Percentiles rank a stretch among this genome's conserved stretches.
Evolutionary conservation across 2,113 vertebrate species (phyloP).

Genomic region (Artemisiospiza belli): DNA sequence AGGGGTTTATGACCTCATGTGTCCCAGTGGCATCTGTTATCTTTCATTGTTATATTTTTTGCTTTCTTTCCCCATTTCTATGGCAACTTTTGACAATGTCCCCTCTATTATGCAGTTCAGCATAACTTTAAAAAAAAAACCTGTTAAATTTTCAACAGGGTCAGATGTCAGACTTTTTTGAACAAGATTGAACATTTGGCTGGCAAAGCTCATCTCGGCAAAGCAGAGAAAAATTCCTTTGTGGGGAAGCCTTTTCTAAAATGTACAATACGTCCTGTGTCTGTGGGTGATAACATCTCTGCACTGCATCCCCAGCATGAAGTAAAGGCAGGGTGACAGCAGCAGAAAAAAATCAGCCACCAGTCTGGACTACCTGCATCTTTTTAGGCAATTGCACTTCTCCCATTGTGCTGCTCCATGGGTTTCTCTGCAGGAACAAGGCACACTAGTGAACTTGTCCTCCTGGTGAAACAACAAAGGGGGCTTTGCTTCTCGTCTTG

Average conservation of each 20-base stretch:
- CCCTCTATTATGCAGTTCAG: background rate
- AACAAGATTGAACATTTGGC: background rate
- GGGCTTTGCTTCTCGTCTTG: background rate
- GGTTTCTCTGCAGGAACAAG: background rate
- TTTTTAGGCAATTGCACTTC: background rate
- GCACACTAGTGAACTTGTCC: background rate
- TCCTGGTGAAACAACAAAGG: background rate
- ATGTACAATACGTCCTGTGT: background rate
- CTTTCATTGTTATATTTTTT: background rate
- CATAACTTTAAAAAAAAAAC: background rate
- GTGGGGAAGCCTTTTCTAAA: background rate
- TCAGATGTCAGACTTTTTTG: conserved; percentile 22
- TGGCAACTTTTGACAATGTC: background rate
- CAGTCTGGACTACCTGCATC: background rate
- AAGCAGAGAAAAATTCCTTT: background rate
- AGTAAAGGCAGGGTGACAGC: background rate
- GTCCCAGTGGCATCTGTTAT: background rate
- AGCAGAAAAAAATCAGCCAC: background rate
- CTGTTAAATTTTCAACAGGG: conserved; percentile 17
- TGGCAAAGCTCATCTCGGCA: background rate
- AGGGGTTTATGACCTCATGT: accelerated
- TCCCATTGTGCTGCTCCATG: background rate
- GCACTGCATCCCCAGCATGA: background rate
- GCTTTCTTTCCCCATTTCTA: background rate
- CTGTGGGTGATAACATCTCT: accelerated